Conservation (phyloP, 92 coral and sea anemone genomes). For the Scolanthus callimorphus region DNA sequence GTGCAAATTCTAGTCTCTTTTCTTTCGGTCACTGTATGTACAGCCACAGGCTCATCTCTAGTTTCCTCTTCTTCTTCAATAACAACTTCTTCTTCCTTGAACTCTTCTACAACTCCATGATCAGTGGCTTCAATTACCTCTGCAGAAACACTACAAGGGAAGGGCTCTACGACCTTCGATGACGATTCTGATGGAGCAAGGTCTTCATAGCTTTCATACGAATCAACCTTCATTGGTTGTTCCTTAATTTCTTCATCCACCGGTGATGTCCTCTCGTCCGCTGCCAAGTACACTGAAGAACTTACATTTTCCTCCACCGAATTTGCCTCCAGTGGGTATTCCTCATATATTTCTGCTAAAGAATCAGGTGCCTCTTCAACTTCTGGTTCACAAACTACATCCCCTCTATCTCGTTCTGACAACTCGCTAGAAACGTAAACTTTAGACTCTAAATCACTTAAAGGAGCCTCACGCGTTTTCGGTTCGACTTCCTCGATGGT, state of each 20-base stretch:
- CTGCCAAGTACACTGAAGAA: constrained; percentile 13
- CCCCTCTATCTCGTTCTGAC: not conserved
- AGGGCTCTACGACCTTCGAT: constrained; percentile 9
- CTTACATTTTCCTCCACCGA: not conserved
- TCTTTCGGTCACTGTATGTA: constrained; percentile 9
- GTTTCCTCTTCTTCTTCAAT: constrained; percentile 26
- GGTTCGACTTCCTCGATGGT: constrained; percentile 12
- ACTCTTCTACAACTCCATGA: constrained; percentile 31
- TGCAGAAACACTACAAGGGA: constrained; percentile 19
- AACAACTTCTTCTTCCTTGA: constrained; percentile 7
- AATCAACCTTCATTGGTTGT: constrained; percentile 6
- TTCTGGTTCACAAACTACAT: constrained; percentile 13
- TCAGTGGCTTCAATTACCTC: constrained; percentile 10
- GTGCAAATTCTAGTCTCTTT: constrained; percentile 21
- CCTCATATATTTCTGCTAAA: constrained; percentile 39
- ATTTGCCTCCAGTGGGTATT: constrained; percentile 7
- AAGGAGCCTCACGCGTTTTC: constrained; percentile 7
- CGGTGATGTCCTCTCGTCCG: constrained; percentile 6
- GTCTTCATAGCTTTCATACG: constrained; percentile 32
- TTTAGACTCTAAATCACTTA: constrained; percentile 1
- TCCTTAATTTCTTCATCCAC: constrained; percentile 18
- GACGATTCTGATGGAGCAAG: constrained; percentile 11
- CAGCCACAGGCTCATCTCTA: constrained; percentile 10
- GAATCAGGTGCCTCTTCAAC: constrained; percentile 34
- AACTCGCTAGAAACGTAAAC: constrained; percentile 27